Base-by-base conservation (phyloP, 2,113 vertebrate genomes). In the Muntiacus reevesi region DNA sequence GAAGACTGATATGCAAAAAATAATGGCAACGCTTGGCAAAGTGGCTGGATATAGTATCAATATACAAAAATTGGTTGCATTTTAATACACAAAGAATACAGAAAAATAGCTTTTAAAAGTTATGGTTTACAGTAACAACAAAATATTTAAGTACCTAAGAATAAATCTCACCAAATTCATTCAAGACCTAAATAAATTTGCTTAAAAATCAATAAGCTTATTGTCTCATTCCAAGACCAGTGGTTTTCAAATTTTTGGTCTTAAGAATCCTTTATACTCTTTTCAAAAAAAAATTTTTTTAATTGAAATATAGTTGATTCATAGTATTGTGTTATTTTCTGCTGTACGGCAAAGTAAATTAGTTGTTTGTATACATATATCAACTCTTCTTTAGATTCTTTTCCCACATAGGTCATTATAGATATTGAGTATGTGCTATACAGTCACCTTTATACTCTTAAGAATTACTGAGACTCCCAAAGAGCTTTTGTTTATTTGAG, bases 1-100 rank as follows among this genome's bases (percentile, higher is more conserved):
- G 52, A 67, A 94, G n/a, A 64, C 27, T 90, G 13, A 86, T 52
- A 14, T 36, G 76, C 50, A 94, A 96, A 71, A 74, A 87, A 91
- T 16, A 59, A 81, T 96, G 71, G 95, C 45, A 92, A 91, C 59
- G 3, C 45, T 97, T 67, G 89, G 36, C 54, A 87, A 82, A 94
- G 87, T 95, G 78, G 43, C 85, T 97, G 28, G 74, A 98, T 98
- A 71, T 60, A 96, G 89, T 83, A 96, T 84, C 84, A 95, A 60
- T 96, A 95, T 87, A 84, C 36, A 96, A 94, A 96, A 96, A 50
- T 47, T 62, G 90, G 55, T 81, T 95, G 15, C 50, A 81, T 81
- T 33, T 81, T 81, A 21, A 52, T 62, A 62, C 1, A 88, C 47
- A 30, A 86, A 23, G 54, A 82, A 76, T 64, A 97, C 0, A 67